Conservation (phyloP, 2,113 vertebrate genomes). For the Gymnarchus niloticus region DNA sequence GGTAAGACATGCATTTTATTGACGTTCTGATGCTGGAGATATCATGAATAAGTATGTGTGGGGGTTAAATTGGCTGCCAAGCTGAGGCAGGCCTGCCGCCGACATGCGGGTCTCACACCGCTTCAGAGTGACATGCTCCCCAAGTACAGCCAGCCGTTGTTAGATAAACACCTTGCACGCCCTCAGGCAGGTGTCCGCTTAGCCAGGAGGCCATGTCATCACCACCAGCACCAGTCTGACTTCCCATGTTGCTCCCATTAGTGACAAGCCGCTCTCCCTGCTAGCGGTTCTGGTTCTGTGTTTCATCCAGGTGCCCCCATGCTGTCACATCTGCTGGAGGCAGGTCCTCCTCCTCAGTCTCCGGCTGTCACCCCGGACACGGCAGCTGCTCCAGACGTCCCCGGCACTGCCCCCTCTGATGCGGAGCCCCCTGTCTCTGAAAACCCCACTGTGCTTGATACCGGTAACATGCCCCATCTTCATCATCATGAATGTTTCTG, state of each 20-base stretch:
- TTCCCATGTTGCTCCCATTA: no score
- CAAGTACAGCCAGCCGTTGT: not conserved
- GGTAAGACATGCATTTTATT: conserved; percentile 56
- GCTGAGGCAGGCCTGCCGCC: not conserved
- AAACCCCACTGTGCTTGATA: conserved; percentile 31
- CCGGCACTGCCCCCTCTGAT: conserved; percentile 68
- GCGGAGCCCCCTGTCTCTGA: conserved; percentile 64
- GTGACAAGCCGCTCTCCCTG: not conserved
- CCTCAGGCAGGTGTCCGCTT: not conserved
- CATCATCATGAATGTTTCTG: no score
- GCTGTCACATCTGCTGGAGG: conserved; percentile 86
- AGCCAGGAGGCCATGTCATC: not conserved
- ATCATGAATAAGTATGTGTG: no score
- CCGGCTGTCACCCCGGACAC: conserved; percentile 72
- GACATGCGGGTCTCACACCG: no score
- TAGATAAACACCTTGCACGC: not conserved
- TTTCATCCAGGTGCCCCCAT: conserved; percentile 46
- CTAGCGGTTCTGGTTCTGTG: not conserved
- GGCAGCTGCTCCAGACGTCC: conserved; percentile 56
- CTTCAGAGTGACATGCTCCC: no score
- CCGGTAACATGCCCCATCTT: conserved; percentile 36
- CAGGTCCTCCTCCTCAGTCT: conserved; percentile 75
- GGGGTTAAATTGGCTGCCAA: no score
- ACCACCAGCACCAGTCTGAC: no score
- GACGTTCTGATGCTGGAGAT: not conserved